A percentile compares a stretch with the other conserved stretches of the same genome.
Evolutionary conservation across 2,888 invertebrate genomes (phyloP).

Genomic region (Cryptocephalus moraei): DNA sequence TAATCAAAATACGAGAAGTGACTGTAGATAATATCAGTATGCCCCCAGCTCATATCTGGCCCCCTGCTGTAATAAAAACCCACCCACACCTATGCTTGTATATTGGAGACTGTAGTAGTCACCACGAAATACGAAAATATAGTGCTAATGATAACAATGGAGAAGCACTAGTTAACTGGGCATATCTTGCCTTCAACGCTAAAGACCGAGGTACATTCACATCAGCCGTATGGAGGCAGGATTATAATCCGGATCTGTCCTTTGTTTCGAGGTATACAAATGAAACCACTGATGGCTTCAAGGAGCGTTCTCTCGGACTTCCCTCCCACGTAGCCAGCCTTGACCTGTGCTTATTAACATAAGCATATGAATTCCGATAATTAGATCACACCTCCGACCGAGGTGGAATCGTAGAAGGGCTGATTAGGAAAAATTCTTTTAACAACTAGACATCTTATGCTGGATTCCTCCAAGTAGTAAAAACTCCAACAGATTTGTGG

Average conservation of each 20-base stretch:
- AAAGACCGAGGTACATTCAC: neutral
- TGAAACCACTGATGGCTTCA: neutral
- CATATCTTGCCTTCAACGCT: neutral
- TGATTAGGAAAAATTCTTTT: neutral
- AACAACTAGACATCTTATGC: neutral
- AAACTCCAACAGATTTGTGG: slow-evolving; percentile 8
- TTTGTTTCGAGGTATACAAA: neutral
- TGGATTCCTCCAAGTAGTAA: slow-evolving; percentile 3
- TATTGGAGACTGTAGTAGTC: too few relatives aligned
- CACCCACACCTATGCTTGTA: neutral
- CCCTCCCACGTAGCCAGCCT: neutral
- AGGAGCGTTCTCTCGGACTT: neutral
- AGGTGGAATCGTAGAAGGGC: slow-evolving; percentile 1
- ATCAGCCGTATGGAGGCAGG: neutral
- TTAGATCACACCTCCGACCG: neutral
- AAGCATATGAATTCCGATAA: neutral
- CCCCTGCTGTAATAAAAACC: neutral
- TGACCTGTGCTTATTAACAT: neutral
- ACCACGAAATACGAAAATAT: neutral
- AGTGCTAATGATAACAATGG: neutral
- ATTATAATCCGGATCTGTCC: neutral
- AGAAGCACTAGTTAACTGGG: neutral
- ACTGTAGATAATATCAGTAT: neutral
- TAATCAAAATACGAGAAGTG: neutral
- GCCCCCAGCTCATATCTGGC: neutral